Percentiles rank a stretch among this genome's conserved stretches.
Conservation (phyloP, 2,888 invertebrate genomes). For the Watsonalla cultraria region DNA sequence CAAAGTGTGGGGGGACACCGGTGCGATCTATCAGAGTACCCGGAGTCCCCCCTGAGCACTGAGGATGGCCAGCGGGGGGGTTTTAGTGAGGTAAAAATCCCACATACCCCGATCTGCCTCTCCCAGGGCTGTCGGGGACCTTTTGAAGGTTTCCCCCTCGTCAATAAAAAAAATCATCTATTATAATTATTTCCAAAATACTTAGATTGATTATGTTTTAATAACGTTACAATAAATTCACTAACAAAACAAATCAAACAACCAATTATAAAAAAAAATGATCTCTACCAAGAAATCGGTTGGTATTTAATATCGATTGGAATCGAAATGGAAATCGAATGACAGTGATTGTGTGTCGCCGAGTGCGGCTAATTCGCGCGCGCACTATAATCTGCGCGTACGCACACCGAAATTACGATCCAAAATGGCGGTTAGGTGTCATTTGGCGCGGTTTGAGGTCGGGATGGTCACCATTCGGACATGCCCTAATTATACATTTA, state of each 20-base stretch:
- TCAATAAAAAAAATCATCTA: no score
- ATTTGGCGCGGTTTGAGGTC: slow-evolving; percentile 48
- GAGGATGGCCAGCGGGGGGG: no score
- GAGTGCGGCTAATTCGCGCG: slow-evolving; percentile 46
- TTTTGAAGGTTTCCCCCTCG: no score
- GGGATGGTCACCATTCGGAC: slow-evolving; percentile 43
- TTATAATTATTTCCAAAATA: no score
- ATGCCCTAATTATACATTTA: slow-evolving; percentile 50
- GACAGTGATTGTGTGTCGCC: slow-evolving; percentile 58
- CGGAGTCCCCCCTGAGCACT: no score
- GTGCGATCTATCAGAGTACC: no score
- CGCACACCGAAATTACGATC: slow-evolving; percentile 57
- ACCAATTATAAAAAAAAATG: background rate
- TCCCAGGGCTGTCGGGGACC: no score
- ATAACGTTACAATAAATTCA: background rate
- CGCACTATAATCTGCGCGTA: slow-evolving; percentile 67
- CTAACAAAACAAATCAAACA: background rate
- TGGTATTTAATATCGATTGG: slow-evolving; percentile 35
- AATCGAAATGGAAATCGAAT: slow-evolving; percentile 23
- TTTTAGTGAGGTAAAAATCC: no score
- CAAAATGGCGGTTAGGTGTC: slow-evolving; percentile 65
- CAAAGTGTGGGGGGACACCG: no score
- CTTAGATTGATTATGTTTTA: no score
- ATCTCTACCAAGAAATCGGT: slow-evolving; percentile 34
- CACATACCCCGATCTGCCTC: no score